Percentiles rank a stretch among this genome's conserved stretches.
Conservation (phyloP, 53 echinoderm and acorn worm species). For the Henricia sp. region DNA sequence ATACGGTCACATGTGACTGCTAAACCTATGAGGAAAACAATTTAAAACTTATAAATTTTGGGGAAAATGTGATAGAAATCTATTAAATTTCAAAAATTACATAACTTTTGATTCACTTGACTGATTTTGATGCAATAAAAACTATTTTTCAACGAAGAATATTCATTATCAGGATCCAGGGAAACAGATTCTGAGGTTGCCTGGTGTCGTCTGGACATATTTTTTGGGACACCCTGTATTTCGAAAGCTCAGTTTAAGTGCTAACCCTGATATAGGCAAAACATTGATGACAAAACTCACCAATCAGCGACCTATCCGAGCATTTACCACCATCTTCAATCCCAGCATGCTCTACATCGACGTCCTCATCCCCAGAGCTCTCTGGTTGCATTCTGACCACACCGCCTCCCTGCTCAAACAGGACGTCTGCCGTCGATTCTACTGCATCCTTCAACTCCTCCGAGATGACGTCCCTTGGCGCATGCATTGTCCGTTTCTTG, state of each 20-base stretch:
- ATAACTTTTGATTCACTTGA: too few relatives aligned
- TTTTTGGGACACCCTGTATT: too few relatives aligned
- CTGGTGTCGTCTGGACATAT: too few relatives aligned
- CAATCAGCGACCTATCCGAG: background rate
- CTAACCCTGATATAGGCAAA: too few relatives aligned
- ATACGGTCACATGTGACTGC: conserved; percentile 49
- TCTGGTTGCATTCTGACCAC: conserved; percentile 36
- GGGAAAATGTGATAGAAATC: too few relatives aligned
- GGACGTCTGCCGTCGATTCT: background rate
- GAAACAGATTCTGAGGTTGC: too few relatives aligned
- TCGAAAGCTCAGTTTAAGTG: background rate
- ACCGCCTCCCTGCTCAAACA: conserved; percentile 33
- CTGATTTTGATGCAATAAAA: too few relatives aligned
- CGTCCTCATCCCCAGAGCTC: conserved; percentile 36
- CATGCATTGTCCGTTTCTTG: background rate
- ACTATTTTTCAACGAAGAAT: too few relatives aligned
- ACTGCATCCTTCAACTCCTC: conserved; percentile 13
- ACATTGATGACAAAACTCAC: background rate
- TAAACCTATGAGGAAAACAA: conserved; percentile 10
- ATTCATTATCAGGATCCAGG: too few relatives aligned
- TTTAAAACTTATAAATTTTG: background rate
- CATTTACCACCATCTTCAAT: background rate
- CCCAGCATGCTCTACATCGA: conserved; percentile 37
- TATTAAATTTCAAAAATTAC: too few relatives aligned
- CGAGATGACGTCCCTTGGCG: background rate